Base-by-base conservation (phyloP, 2,888 invertebrate species). In the Caenorhabditis macrosperma region DNA sequence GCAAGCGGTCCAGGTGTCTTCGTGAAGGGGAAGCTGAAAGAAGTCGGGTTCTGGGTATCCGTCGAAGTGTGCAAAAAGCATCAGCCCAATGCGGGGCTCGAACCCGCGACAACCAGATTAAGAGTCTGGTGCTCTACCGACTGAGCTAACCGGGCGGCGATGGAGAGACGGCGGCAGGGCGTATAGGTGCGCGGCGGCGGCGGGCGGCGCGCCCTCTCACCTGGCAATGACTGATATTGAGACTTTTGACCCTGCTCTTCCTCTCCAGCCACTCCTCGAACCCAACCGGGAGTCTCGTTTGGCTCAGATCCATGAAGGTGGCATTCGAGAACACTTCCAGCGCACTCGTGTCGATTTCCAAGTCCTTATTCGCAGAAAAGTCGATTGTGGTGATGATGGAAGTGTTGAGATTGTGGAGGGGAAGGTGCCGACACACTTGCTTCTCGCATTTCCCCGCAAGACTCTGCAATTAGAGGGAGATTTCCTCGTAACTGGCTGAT, bases 101-200 rank as follows among this genome's bases (percentile, higher is more conserved):
- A 88, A 88, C 87, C 88, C 88, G 87, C 86, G 87, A 87, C 87
- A 87, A 82, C 87, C 87, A 87, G 87, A 87, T 87, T 87, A 87
- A 87, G 87, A 87, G 87, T 87, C 87, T 87, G 87, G 87, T 87
- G 87, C 87, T 87, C 87, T 87, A 87, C 87, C 87, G 87, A 87
- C 88, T 88, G 87, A 88, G 88, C 87, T 88, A 88, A 88, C 87
- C 87, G 86, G 85, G 84, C 86, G 67, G 61, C 63, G 52, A 48
- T 35, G 30, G 7, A 30, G n/a, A 17, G 30, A 54, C 54, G 44
- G 30, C 20, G 26, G 5, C 12, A 52, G 28, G 44, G 44, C 41
- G 28, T 55, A 33, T 5, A 71, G 0, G 22, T 28, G 7, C 44
- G 44, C 60, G 44, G 20, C 24, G 41, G 26, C 9, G 48, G 30